These are phyloP conservation scores for Scatophagus argus DNA, from an alignment of 2,113 vertebrate genomes.

Conservation along the genomic window DNA sequence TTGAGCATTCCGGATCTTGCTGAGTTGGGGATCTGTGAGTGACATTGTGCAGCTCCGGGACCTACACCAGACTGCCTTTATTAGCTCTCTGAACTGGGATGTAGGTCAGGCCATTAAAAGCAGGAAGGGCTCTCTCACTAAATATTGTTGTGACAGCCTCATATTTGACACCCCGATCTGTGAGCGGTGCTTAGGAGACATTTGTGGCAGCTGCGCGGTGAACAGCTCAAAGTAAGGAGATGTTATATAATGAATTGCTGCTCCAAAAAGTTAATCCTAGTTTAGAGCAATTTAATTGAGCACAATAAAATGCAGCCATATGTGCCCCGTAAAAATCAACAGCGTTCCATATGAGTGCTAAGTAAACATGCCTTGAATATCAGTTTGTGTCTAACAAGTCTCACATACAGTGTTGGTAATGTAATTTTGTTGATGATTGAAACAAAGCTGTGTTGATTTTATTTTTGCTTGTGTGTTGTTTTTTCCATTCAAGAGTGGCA, in stretches of 20 bases:
- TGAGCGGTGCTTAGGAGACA: constrained; percentile 36
- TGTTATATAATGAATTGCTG: constrained; percentile 54
- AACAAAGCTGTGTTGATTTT: constrained; percentile 42
- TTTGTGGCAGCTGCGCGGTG: constrained; percentile 47
- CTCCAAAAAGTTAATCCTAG: constrained; percentile 76
- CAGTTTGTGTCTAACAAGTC: constrained; percentile 56
- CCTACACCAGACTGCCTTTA: constrained; percentile 96
- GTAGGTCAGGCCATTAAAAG: constrained; percentile 97
- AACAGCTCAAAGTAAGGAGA: constrained; percentile 42
- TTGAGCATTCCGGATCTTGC: constrained; percentile 97
- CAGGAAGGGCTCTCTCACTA: constrained; percentile 85
- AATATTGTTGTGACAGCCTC: constrained; percentile 77
- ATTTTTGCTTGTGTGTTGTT: constrained; percentile 7
- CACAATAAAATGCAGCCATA: constrained; percentile 76
- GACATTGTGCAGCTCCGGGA: constrained; percentile 96
- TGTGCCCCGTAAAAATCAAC: constrained; percentile 74
- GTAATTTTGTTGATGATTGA: constrained; percentile 56
- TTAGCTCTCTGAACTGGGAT: constrained; percentile 96
- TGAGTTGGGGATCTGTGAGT: constrained; percentile 96
- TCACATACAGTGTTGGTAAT: constrained; percentile 46
- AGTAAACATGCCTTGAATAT: constrained; percentile 71
- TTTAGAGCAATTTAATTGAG: constrained; percentile 77
- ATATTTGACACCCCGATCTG: constrained; percentile 79
- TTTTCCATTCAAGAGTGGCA: constrained; percentile 22
- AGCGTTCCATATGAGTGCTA: constrained; percentile 73